A percentile compares a stretch with the other conserved stretches of the same genome.
phyloP scores from a whole-genome alignment of 2,797 vertebrate genomes.

The Thripadectes ignobilis region DNA sequence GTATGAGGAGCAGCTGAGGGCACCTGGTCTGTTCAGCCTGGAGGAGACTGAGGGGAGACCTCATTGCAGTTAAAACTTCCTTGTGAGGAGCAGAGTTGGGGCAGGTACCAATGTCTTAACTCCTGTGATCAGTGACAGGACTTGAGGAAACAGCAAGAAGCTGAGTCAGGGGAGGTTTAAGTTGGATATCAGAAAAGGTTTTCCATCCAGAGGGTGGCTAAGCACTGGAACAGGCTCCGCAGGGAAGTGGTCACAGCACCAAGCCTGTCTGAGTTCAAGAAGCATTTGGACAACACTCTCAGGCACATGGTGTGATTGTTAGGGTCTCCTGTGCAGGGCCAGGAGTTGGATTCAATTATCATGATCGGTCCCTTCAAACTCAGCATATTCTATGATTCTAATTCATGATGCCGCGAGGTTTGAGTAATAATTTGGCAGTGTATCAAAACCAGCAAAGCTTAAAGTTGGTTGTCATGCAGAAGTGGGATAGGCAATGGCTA shows the following conservation, averaged over 20 bases:
- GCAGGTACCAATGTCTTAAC: neutral
- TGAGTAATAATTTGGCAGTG: slow-evolving; percentile 16
- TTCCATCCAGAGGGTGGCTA: neutral
- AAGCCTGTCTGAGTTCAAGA: neutral
- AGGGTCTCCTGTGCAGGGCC: neutral
- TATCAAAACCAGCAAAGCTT: slow-evolving; percentile 24
- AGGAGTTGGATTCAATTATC: neutral
- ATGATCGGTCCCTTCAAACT: neutral
- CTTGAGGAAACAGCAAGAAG: neutral
- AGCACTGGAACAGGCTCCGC: neutral
- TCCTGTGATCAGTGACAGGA: neutral
- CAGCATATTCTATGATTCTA: neutral
- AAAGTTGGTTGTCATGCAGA: slow-evolving; percentile 16
- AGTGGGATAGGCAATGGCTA: neutral
- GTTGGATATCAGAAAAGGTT: neutral
- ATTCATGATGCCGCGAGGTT: neutral
- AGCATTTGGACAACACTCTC: neutral
- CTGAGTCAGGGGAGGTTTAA: neutral
- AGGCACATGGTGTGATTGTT: neutral
- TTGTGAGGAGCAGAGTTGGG: neutral
- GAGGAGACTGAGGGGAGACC: neutral
- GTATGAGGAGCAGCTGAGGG: neutral
- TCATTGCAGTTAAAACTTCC: neutral
- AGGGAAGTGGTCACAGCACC: neutral
- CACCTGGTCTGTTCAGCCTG: neutral